phyloP scores from a whole-genome alignment of 2,113 vertebrate species.

The Proteles cristata region DNA sequence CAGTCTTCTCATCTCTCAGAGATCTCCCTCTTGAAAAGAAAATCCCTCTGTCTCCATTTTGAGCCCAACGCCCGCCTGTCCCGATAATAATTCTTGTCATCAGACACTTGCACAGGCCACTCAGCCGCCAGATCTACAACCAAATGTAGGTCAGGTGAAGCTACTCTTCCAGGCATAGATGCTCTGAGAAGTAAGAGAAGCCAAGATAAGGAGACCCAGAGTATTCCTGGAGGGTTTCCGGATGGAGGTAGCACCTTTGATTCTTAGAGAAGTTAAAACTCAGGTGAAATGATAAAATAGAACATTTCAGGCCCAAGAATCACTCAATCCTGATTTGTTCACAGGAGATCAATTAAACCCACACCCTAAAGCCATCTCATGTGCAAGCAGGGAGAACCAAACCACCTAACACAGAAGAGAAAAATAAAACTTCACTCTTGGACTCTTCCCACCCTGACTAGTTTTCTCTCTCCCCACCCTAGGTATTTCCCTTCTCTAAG shows the following conservation, averaged over 20 bases:
- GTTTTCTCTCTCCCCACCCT: not conserved
- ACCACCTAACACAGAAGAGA: not conserved
- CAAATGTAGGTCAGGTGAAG: not conserved
- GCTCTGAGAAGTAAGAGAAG: not conserved
- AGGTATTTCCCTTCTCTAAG: not conserved
- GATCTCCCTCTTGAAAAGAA: not conserved
- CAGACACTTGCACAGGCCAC: not conserved
- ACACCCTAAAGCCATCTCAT: not conserved
- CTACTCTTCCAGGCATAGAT: too few species aligned
- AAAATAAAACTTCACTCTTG: not conserved
- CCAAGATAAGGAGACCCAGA: not conserved
- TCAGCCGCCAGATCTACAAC: not conserved
- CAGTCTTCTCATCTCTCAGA: not conserved
- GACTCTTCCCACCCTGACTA: not conserved
- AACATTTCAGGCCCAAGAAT: not conserved
- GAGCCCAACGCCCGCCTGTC: not conserved
- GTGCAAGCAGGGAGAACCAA: not conserved
- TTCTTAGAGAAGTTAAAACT: not conserved
- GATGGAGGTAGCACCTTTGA: not conserved
- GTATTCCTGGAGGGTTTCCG: not conserved
- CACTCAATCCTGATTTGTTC: not conserved
- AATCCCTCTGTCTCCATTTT: not conserved
- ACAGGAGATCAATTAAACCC: not conserved
- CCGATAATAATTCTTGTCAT: not conserved
- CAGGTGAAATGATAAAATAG: not conserved